A percentile compares a stretch with the other conserved stretches of the same genome.
Conservation (phyloP, 37 sponge, comb jelly and placozoan genomes). For the Lycopodina hypogea region DNA sequence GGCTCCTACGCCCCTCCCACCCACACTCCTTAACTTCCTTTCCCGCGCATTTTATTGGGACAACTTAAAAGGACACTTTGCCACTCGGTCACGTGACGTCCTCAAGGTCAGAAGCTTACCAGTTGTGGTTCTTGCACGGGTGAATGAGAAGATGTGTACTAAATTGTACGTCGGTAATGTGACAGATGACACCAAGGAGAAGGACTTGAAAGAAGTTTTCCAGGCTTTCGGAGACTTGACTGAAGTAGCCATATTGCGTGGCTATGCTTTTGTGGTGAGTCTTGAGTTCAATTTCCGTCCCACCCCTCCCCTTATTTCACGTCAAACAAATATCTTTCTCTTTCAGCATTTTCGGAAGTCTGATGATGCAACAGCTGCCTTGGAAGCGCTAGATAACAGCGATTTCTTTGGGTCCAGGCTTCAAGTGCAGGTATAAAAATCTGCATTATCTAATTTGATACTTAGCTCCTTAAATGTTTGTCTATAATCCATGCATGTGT, state of each 20-base stretch:
- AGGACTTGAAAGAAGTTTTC: slow-evolving; percentile 58
- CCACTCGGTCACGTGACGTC: too few species aligned
- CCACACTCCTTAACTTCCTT: too few species aligned
- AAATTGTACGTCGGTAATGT: slow-evolving; percentile 81
- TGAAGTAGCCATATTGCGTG: slow-evolving; percentile 58
- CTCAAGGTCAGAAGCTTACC: too few species aligned
- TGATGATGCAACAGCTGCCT: slow-evolving; percentile 48
- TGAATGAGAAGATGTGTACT: slow-evolving; percentile 6
- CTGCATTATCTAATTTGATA: neutral
- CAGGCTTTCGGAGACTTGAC: slow-evolving; percentile 57
- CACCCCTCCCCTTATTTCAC: neutral
- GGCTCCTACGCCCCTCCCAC: too few species aligned
- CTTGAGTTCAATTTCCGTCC: neutral
- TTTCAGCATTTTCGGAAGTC: slow-evolving; percentile 45
- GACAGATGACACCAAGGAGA: slow-evolving; percentile 41
- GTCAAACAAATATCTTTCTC: neutral
- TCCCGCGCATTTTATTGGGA: too few species aligned
- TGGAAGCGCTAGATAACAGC: slow-evolving; percentile 35
- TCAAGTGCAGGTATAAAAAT: slow-evolving; percentile 44
- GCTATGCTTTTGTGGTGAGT: slow-evolving; percentile 76
- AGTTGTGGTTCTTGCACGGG: too few species aligned
- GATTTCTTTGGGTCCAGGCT: slow-evolving; percentile 35
- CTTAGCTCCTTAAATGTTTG: neutral
- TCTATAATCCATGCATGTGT: too few species aligned
- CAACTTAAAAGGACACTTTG: too few species aligned